Base-by-base conservation (phyloP, 2,888 invertebrate species). In the Miltochrista miniata region DNA sequence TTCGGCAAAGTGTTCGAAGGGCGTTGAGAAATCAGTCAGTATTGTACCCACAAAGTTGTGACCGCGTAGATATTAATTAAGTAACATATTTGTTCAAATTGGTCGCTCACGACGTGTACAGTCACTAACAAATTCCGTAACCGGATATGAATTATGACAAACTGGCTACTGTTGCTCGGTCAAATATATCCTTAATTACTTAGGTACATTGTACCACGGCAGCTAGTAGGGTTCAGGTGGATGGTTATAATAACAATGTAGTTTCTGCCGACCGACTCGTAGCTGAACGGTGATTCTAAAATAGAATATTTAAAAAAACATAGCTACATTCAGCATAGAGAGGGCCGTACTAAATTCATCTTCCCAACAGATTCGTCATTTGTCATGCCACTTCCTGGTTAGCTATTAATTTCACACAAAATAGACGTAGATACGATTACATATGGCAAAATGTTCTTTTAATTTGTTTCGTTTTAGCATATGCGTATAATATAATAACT, bases 31-130 rank as follows among this genome's bases (percentile, higher is more conserved):
- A 35, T 15, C 5, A 36, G 31, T 24, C 12, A 29, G n/a, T 18
- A 24, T 39, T 43, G 8, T 11, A 31, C 11, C 8, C 8, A 31
- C 31, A 31, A 31, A 8, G 31, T 7, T 31, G 15, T 37, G 15
- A 14, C 35, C 13, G 11, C 37, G 38, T 18, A 15, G 48, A 5
- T 31, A 7, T 41, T 56, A 54, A n/a, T 58, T 60, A 52, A 61
- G 65, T 65, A 65, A 67, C 70, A 59, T 59, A 61, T 58, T 56
- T 56, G 49, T 58, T 67, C 69, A 74, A 81, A 81, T 76, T 75
- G 64, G 64, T 53, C 44, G 54, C 63, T 76, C 81, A 81, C 82
- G 81, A 76, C 68, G 48, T 54, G 49, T 48, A 37, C 48, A 51
- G 30, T 48, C 34, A 45, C 57, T 50, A 45, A 51, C 49, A 56